phyloP scores from a whole-genome alignment of 2,113 vertebrate genomes.

The Nothocercus nigrocapillus region DNA sequence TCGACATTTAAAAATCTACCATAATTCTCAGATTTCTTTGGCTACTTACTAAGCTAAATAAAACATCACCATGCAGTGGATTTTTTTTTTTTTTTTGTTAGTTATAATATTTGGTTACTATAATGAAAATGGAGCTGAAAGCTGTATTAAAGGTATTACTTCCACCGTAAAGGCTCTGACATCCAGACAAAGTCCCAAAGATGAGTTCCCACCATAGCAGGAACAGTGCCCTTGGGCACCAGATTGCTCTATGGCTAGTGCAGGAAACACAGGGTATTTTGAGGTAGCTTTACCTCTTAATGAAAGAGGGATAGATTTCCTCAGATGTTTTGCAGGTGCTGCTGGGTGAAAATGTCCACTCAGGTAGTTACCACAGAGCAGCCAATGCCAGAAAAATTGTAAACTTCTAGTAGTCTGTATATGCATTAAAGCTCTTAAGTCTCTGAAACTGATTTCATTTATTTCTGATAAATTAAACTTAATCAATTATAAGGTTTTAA shows the following conservation, averaged over 20 bases:
- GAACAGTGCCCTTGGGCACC: rapidly evolving
- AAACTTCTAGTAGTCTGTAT: background rate
- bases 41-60: background rate
- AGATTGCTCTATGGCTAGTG: background rate
- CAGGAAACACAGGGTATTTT: background rate
- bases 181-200: background rate
- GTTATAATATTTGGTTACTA: background rate
- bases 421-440: background rate
- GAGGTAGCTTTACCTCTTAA: background rate
- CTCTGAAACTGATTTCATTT: background rate
- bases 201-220: background rate
- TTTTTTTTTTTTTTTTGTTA: background rate
- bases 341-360: background rate
- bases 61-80: background rate
- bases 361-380: background rate
- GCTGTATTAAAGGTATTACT: background rate
- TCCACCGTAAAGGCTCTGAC: background rate
- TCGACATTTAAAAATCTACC: background rate
- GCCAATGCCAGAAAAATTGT: background rate
- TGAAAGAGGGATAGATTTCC: background rate
- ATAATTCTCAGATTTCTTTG: background rate
- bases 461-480: background rate
- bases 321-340: background rate
- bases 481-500: background rate
- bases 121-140: background rate